Conservation (phyloP, 2,113 vertebrate genomes). For the Marmota monax region DNA sequence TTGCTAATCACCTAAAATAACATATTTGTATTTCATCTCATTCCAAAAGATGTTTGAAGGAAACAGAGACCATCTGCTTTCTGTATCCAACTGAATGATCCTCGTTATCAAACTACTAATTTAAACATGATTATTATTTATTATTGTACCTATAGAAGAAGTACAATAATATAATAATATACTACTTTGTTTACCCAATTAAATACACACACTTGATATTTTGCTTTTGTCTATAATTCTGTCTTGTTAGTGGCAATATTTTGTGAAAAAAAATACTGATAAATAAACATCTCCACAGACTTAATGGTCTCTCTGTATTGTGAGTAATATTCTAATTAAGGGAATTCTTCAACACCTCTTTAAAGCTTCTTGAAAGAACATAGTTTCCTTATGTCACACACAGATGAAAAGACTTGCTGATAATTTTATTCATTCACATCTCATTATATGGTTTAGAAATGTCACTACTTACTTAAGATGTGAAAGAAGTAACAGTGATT, state of each 20-base stretch:
- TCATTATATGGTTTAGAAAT: slow-evolving; percentile 26
- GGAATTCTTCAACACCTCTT: not conserved
- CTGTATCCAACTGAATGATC: not conserved
- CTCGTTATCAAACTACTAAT: not conserved
- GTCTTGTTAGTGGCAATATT: not conserved
- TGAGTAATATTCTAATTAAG: not conserved
- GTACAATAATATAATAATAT: not conserved
- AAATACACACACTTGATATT: not conserved
- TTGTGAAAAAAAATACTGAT: not conserved
- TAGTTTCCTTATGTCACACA: not conserved
- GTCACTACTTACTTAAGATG: not conserved
- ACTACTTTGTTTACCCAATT: not conserved
- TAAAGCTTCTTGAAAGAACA: slow-evolving; percentile 41
- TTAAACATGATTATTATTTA: not conserved
- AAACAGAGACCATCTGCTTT: not conserved
- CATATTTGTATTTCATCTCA: not conserved
- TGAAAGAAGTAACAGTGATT: not conserved
- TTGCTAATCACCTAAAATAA: not conserved
- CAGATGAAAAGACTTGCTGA: not conserved
- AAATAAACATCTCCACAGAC: not conserved
- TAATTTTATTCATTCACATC: slow-evolving; percentile 29
- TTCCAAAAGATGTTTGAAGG: not conserved
- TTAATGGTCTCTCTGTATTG: not conserved
- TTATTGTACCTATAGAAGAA: not conserved
- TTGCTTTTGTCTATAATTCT: not conserved